Evolutionary conservation across 2,113 vertebrate species (phyloP).

Genomic region (Gracilinanus agilis): DNA sequence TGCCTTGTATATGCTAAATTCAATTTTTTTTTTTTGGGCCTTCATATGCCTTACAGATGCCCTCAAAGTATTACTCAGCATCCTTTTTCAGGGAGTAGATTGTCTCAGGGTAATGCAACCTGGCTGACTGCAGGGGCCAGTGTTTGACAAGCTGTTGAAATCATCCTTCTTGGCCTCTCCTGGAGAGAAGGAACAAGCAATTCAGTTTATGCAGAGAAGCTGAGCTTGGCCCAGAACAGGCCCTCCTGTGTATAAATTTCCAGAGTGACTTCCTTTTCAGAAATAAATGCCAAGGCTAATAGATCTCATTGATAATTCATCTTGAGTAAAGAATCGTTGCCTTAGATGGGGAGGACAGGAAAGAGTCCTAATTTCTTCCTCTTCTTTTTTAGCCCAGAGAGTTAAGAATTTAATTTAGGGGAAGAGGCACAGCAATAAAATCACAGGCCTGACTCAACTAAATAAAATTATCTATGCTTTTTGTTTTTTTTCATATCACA

Average conservation of each 20-base stretch:
- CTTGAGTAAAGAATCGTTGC: constrained; percentile 17
- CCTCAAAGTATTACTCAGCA: not conserved
- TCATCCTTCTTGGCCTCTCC: too few relatives aligned
- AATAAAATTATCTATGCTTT: not conserved
- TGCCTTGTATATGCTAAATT: not conserved
- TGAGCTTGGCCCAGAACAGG: not conserved
- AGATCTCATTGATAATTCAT: constrained; percentile 8
- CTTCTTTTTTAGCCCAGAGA: not conserved
- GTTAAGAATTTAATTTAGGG: constrained; percentile 31
- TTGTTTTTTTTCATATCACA: not conserved
- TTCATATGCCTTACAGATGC: not conserved
- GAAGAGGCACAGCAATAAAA: not conserved
- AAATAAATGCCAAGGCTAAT: constrained; percentile 41
- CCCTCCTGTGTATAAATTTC: not conserved
- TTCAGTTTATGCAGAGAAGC: not conserved
- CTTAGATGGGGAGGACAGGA: constrained; percentile 15
- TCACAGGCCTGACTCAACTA: constrained; percentile 12
- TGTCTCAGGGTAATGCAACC: constrained; percentile 4
- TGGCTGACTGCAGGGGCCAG: constrained; percentile 66
- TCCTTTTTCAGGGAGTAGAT: not conserved
- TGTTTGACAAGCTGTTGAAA: constrained; percentile 56
- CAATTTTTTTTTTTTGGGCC: not conserved
- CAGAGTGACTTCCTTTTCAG: constrained; percentile 30
- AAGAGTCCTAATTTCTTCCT: constrained; percentile 8
- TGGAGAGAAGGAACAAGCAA: not conserved